Conservation (phyloP, 2,113 vertebrate species). For the Pituophis catenifer region DNA sequence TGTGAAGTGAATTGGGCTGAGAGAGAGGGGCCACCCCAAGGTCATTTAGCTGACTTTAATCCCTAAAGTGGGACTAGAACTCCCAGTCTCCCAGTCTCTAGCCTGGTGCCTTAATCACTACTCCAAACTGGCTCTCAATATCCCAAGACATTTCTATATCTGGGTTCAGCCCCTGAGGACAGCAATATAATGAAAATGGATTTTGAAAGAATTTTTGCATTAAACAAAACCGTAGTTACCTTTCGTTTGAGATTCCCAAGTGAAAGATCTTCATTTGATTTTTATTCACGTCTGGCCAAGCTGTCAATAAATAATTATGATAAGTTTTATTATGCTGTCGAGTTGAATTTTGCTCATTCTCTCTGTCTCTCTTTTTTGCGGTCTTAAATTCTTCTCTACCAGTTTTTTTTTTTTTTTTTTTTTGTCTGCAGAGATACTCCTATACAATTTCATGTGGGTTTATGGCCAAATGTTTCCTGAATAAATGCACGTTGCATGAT, state of each 20-base stretch:
- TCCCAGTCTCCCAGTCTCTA: not conserved
- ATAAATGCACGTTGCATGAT: not conserved
- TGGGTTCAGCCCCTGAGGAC: slow-evolving; percentile 27
- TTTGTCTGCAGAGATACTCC: not conserved
- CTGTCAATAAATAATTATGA: not conserved
- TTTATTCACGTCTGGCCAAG: not conserved
- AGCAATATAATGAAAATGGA: not conserved
- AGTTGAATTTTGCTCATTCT: not conserved
- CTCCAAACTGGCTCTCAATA: not conserved
- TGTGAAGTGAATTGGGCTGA: not conserved
- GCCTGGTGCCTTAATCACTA: not conserved
- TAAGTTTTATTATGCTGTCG: not conserved
- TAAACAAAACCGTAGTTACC: not conserved
- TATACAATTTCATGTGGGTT: not conserved
- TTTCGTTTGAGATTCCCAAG: not conserved
- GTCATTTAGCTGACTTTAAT: not conserved
- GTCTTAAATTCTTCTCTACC: not conserved
- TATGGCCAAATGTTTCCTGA: not conserved
- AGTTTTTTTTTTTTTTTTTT: not conserved
- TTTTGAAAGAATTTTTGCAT: not conserved
- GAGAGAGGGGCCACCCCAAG: not conserved
- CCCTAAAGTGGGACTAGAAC: not conserved
- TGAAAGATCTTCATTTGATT: not conserved
- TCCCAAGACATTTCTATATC: not conserved
- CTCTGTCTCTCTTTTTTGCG: too few species aligned